Evolutionary conservation across 2,888 invertebrate species (phyloP).

Genomic region (Agrilus cyanescens): DNA sequence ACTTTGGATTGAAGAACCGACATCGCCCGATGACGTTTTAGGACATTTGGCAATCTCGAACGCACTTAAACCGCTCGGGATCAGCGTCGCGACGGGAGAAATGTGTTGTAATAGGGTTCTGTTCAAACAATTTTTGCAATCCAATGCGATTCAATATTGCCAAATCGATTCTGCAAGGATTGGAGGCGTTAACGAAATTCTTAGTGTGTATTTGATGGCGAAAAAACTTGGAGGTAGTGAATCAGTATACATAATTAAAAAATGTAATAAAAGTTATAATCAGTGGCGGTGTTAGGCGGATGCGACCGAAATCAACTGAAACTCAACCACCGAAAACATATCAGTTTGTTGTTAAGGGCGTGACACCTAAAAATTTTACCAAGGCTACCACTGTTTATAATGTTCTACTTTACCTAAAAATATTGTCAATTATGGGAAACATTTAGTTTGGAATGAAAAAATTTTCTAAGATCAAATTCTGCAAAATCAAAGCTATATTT

Average conservation of each 20-base stretch:
- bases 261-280: background rate
- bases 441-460: too few relatives aligned
- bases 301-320: too few relatives aligned
- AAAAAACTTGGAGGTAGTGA: conserved; percentile 61
- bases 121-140: conserved; percentile 83
- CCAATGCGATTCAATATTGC: conserved; percentile 71
- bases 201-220: conserved; percentile 83
- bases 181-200: conserved; percentile 79
- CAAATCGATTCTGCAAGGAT: conserved; percentile 85
- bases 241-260: background rate
- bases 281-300: too few relatives aligned
- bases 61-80: conserved; percentile 58
- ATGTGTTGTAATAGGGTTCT: conserved; percentile 85
- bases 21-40: conserved; percentile 81
- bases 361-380: too few relatives aligned
- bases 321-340: too few relatives aligned
- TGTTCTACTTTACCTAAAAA: too few relatives aligned
- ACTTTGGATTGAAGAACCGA: conserved; percentile 89
- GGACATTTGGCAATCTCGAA: conserved; percentile 72
- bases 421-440: too few relatives aligned
- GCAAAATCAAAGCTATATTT: too few relatives aligned
- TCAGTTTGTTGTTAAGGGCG: too few relatives aligned
- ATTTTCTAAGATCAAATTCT: too few relatives aligned
- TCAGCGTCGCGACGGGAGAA: conserved; percentile 85
- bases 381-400: too few relatives aligned